Percentiles rank a stretch among this genome's conserved stretches.
Evolutionary conservation across 2,888 invertebrate species (phyloP).

Genomic region (Cantharis lateralis): DNA sequence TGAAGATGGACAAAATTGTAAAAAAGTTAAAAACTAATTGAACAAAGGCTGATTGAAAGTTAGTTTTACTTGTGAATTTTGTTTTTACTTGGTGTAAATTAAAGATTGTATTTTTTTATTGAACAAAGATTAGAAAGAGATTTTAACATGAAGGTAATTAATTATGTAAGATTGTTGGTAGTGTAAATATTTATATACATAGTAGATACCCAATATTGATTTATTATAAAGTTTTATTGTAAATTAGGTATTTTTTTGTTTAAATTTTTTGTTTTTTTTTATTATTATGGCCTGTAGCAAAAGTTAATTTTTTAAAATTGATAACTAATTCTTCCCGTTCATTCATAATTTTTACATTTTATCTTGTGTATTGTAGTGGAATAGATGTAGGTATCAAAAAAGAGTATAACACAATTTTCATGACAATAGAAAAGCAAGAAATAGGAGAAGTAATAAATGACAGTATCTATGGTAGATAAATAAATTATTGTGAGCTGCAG

Average conservation of each 20-base stretch:
- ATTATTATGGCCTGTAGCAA: background rate
- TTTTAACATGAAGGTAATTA: background rate
- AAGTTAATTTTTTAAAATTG: background rate
- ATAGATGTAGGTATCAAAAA: background rate
- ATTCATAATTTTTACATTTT: background rate
- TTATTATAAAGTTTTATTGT: background rate
- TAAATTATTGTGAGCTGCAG: constrained; percentile 27
- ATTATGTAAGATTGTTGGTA: background rate
- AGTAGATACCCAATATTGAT: background rate
- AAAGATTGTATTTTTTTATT: constrained; percentile 1
- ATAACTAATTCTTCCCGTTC: background rate
- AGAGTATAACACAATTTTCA: constrained; percentile 38
- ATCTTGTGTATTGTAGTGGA: background rate
- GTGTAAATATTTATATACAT: background rate
- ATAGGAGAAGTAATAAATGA: constrained; percentile 39
- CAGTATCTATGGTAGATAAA: constrained; percentile 23
- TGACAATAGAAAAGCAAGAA: constrained; percentile 47
- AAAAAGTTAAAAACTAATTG: constrained; percentile 33
- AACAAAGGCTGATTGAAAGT: constrained; percentile 3
- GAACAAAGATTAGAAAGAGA: background rate
- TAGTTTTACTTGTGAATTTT: constrained; percentile 13
- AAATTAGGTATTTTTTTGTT: background rate
- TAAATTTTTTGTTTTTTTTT: background rate
- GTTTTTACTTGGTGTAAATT: constrained; percentile 6
- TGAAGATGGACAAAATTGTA: constrained; percentile 43